A percentile compares a stretch with the other conserved stretches of the same genome.
phyloP scores from a whole-genome alignment of 2,888 invertebrate species.

The Caenorhabditis japonica region DNA sequence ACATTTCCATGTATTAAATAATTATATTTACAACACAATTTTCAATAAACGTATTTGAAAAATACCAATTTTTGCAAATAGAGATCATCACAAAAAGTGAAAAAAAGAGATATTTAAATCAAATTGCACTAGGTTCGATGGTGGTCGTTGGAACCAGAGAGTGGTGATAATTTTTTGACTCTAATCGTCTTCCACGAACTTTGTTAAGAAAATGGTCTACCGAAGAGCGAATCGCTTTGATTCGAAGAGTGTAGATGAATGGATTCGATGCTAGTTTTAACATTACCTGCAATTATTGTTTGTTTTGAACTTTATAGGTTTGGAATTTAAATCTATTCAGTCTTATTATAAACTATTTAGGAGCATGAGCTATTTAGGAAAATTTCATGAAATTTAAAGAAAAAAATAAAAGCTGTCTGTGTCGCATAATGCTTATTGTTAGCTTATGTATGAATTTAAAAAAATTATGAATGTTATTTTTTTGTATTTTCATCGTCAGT shows the following conservation, averaged over 20 bases:
- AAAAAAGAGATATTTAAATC: constrained; percentile 1
- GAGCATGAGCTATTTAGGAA: too few relatives aligned
- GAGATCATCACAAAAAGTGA: constrained; percentile 21
- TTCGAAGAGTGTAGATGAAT: constrained; percentile 75
- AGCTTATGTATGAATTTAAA: too few relatives aligned
- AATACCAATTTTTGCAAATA: not conserved
- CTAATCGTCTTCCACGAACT: constrained; percentile 32
- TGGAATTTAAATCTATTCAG: not conserved
- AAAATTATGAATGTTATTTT: too few relatives aligned
- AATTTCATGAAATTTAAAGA: too few relatives aligned
- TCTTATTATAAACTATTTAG: too few relatives aligned
- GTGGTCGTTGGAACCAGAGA: constrained; percentile 30
- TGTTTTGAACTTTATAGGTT: too few relatives aligned
- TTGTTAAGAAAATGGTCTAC: constrained; percentile 60
- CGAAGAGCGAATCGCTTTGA: constrained; percentile 70
- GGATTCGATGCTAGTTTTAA: constrained; percentile 75
- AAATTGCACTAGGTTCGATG: constrained; percentile 46
- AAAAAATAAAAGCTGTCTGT: too few relatives aligned
- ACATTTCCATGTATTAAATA: too few relatives aligned
- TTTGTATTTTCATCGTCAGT: too few relatives aligned
- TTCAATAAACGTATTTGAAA: not conserved
- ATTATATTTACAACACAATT: too few relatives aligned
- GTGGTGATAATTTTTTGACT: constrained; percentile 23
- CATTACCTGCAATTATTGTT: constrained; percentile 66
- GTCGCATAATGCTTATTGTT: too few relatives aligned